phyloP scores from a whole-genome alignment of 2,113 vertebrate genomes.

The Hystrix brachyura region DNA sequence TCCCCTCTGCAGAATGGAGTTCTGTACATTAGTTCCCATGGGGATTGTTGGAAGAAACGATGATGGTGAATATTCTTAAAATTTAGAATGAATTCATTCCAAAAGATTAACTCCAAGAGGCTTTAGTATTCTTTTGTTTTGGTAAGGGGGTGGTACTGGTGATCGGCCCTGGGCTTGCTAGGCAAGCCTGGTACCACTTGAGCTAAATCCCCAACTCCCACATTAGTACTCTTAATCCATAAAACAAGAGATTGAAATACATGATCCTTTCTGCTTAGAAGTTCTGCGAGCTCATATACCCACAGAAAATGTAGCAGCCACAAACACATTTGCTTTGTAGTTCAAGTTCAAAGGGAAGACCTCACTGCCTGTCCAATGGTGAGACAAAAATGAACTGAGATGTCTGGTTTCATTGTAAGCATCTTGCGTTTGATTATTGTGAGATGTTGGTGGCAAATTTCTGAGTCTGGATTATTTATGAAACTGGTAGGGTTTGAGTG shows the following conservation, averaged over 20 bases:
- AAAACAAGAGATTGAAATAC: constrained; percentile 52
- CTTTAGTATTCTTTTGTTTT: neutral
- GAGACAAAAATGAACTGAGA: constrained; percentile 47
- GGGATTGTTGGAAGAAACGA: neutral
- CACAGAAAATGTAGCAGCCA: neutral
- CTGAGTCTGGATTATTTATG: constrained; percentile 44
- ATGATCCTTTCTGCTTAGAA: neutral
- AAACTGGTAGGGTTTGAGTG: neutral
- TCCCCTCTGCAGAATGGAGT: constrained; percentile 3
- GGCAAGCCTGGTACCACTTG: too few relatives aligned
- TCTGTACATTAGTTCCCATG: neutral
- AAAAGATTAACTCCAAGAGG: neutral
- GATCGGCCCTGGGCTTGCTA: too few relatives aligned
- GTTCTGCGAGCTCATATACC: neutral
- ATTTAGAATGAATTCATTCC: constrained; percentile 40
- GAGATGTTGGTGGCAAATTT: constrained; percentile 2
- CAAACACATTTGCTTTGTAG: neutral
- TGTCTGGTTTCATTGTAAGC: constrained; percentile 35
- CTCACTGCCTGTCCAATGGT: neutral
- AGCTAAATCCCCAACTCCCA: too few relatives aligned
- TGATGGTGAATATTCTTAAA: neutral
- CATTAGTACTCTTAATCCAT: neutral
- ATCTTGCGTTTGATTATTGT: constrained; percentile 44
- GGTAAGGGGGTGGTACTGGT: too few relatives aligned
- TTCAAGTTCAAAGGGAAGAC: neutral